Conservation (phyloP, 2,113 vertebrate species). For the Morone saxatilis region DNA sequence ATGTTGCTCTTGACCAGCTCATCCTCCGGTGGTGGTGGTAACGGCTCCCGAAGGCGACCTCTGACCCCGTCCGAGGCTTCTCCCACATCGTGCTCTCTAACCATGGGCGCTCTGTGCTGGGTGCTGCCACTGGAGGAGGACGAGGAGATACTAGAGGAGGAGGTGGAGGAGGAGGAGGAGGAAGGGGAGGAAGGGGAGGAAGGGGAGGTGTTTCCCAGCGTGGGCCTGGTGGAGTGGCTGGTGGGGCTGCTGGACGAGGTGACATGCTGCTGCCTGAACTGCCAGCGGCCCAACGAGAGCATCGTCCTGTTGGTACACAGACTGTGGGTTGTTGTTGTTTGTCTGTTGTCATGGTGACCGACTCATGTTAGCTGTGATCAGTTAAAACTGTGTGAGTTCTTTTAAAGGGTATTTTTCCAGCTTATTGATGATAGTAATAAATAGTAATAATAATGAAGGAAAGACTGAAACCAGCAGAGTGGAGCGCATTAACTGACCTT, state of each 20-base stretch:
- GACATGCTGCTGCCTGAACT: conserved; percentile 52
- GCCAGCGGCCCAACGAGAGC: conserved; percentile 29
- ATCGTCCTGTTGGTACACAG: conserved; percentile 68
- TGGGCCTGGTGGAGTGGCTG: conserved; percentile 47
- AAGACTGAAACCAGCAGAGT: no score
- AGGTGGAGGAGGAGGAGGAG: conserved; percentile 18
- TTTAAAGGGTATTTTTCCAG: no score
- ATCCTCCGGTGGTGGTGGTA: neutral
- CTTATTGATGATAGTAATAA: no score
- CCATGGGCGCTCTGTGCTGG: conserved; percentile 75
- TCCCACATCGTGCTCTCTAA: neutral
- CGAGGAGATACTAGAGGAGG: conserved; percentile 50
- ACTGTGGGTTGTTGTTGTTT: neutral
- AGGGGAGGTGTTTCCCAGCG: conserved; percentile 1
- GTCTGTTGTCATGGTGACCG: neutral
- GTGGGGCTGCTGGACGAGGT: conserved; percentile 61
- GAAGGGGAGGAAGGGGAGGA: conserved; percentile 10
- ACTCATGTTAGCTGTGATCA: no score
- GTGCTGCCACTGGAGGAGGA: conserved; percentile 73
- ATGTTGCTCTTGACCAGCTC: conserved; percentile 35
- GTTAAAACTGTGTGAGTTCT: no score
- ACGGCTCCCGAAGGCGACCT: conserved; percentile 33
- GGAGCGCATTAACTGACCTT: no score
- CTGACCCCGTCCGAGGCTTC: conserved; percentile 13
- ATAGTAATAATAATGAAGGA: no score